phyloP scores from a whole-genome alignment of 1,140 invertebrate species.

The Drepana arcuata region DNA sequence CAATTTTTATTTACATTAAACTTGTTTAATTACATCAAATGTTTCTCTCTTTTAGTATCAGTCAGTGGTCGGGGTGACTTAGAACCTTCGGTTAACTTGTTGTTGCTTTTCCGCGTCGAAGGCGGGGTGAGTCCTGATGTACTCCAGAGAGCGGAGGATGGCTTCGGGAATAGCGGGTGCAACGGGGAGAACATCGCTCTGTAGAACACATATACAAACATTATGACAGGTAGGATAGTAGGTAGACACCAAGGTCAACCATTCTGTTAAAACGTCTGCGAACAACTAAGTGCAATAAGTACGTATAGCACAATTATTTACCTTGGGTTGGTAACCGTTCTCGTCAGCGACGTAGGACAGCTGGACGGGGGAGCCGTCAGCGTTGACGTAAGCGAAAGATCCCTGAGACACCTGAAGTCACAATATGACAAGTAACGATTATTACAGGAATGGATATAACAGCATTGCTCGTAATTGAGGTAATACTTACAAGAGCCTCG shows the following conservation, averaged over 20 bases:
- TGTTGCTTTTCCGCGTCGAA: neutral
- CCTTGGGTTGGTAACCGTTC: slow-evolving; percentile 76
- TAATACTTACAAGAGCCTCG: slow-evolving; percentile 40
- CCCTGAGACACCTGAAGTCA: slow-evolving; percentile 39
- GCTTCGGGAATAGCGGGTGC: slow-evolving; percentile 80
- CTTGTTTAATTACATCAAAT: slow-evolving; percentile 4
- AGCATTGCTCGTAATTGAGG: neutral
- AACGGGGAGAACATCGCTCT: slow-evolving; percentile 73
- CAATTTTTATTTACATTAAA: slow-evolving; percentile 2
- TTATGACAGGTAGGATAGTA: no score
- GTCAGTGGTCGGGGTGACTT: neutral
- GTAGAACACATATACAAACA: slow-evolving; percentile 4
- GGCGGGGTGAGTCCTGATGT: slow-evolving; percentile 59
- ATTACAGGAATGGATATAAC: neutral
- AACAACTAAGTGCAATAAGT: neutral
- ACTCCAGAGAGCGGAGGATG: slow-evolving; percentile 74
- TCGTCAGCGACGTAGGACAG: slow-evolving; percentile 82
- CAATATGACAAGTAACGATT: no score
- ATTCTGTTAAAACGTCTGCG: no score
- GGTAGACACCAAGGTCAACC: no score
- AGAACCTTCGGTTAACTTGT: neutral
- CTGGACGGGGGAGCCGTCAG: slow-evolving; percentile 73
- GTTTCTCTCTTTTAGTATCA: neutral
- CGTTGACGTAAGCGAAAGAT: slow-evolving; percentile 75
- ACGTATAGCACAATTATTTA: slow-evolving; percentile 10